Evolutionary conservation across 64 coral and sea anemone genomes (phyloP).

Genomic region (Acropora tenuis): DNA sequence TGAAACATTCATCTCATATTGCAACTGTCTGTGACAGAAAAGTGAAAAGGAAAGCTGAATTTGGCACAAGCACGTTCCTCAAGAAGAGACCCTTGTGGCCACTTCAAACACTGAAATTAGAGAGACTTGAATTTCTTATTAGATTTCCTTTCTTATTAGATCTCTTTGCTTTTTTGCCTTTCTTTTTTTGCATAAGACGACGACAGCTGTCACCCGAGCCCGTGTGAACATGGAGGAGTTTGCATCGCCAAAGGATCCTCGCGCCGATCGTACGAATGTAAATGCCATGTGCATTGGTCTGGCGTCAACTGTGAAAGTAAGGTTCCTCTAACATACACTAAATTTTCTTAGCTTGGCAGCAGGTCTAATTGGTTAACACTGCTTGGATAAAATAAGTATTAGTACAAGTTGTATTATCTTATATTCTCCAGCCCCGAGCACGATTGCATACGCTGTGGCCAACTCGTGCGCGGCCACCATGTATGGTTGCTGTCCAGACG

Average conservation of each 20-base stretch:
- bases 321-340: background rate
- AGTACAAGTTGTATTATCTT: too few species aligned
- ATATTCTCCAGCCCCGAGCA: constrained; percentile 30
- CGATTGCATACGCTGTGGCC: constrained; percentile 24
- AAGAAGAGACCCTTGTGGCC: too few species aligned
- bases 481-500: constrained; percentile 96
- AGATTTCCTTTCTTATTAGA: too few species aligned
- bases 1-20: too few species aligned
- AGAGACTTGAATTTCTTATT: too few species aligned
- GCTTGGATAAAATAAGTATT: too few species aligned
- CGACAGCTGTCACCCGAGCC: constrained; percentile 89
- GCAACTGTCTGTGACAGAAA: too few species aligned
- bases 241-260: constrained; percentile 82
- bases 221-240: constrained; percentile 89
- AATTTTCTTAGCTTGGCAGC: background rate
- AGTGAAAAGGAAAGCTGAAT: too few species aligned
- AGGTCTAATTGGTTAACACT: background rate
- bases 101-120: too few species aligned
- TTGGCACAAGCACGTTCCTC: too few species aligned
- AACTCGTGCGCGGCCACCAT: constrained; percentile 86
- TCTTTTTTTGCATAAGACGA: constrained; percentile 53
- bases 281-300: constrained; percentile 82
- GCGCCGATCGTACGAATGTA: constrained; percentile 90
- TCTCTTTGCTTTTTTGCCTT: background rate
- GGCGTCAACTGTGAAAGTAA: constrained; percentile 94